Evolutionary conservation across 1,140 invertebrate genomes (phyloP).

Genomic region (Plodia interpunctella): DNA sequence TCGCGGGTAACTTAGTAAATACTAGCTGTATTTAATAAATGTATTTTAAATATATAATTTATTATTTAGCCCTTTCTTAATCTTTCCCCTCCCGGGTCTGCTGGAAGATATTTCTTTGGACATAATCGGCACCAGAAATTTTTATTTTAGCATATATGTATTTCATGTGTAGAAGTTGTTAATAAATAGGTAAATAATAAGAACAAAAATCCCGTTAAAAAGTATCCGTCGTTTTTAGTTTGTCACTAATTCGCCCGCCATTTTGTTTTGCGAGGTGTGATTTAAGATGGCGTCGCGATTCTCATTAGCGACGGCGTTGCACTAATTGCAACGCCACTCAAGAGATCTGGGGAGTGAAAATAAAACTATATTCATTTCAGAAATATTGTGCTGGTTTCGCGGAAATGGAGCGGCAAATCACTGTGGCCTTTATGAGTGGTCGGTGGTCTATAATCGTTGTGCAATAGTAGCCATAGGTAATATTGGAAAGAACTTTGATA

Average conservation of each 20-base stretch:
- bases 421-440: background rate
- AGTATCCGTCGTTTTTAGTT: too few species aligned
- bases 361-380: background rate
- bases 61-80: too few species aligned
- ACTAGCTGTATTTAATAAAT: too few species aligned
- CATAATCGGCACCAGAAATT: too few species aligned
- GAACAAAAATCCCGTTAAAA: too few species aligned
- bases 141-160: too few species aligned
- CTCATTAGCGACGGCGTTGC: slow-evolving; percentile 28
- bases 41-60: too few species aligned
- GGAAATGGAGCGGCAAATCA: background rate
- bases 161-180: too few species aligned
- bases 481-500: background rate
- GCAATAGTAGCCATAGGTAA: background rate
- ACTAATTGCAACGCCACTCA: slow-evolving; percentile 32
- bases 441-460: background rate
- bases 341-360: slow-evolving; percentile 8
- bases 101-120: too few species aligned
- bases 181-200: too few species aligned
- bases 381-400: background rate
- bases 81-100: too few species aligned
- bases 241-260: slow-evolving; percentile 21
- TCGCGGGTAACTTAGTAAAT: too few species aligned
- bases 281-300: slow-evolving; percentile 25
- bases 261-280: slow-evolving; percentile 29